Conservation (phyloP, 2,113 vertebrate species). For the Dasyprocta punctata region DNA sequence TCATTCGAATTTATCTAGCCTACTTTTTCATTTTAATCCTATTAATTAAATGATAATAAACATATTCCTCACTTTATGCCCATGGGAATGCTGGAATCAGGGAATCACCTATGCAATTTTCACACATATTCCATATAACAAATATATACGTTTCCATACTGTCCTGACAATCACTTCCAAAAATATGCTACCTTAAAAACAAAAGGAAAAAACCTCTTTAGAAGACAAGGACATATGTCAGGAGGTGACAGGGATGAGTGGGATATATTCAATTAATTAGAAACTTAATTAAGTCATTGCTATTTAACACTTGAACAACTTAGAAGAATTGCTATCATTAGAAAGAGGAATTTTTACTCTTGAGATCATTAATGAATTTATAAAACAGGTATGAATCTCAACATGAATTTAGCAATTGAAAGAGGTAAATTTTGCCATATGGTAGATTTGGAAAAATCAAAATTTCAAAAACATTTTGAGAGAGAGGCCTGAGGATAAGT, state of each 20-base stretch:
- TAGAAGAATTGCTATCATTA: neutral
- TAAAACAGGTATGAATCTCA: neutral
- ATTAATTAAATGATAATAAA: neutral
- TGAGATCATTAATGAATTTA: neutral
- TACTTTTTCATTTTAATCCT: neutral
- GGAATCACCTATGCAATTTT: neutral
- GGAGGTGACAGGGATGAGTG: neutral
- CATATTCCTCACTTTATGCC: neutral
- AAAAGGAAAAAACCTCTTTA: neutral
- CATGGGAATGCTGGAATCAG: neutral
- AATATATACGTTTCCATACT: neutral
- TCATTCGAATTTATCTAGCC: neutral
- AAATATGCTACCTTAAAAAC: neutral
- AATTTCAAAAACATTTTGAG: neutral
- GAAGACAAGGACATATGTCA: neutral
- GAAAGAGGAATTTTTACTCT: neutral
- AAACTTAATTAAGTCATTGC: neutral
- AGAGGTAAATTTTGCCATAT: neutral
- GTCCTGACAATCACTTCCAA: neutral
- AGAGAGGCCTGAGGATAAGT: neutral
- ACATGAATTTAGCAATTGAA: neutral
- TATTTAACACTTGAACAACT: neutral
- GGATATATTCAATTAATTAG: neutral
- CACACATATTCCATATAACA: neutral
- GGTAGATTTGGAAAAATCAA: neutral